A percentile compares a stretch with the other conserved stretches of the same genome.
These are phyloP conservation scores for Masnerella sp. DNA, from an alignment of 2,888 invertebrate genomes.

Conservation along the genomic window DNA sequence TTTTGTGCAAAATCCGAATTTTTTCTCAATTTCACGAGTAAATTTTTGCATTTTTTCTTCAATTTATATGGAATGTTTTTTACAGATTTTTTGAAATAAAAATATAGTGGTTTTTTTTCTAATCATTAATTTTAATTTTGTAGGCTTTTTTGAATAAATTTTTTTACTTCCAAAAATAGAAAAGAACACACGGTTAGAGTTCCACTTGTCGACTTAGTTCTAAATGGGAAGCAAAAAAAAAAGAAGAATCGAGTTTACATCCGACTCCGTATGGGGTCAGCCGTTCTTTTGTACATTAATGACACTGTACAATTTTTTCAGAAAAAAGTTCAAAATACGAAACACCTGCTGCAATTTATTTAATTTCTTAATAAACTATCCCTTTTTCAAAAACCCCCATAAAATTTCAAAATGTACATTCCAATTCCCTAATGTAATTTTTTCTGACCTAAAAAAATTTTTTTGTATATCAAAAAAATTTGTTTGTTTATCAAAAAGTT, in stretches of 20 bases:
- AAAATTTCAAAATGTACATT: too few species aligned
- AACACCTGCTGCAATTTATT: slow-evolving; percentile 35
- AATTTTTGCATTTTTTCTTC: not conserved
- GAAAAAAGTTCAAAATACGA: slow-evolving; percentile 37
- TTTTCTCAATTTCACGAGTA: not conserved
- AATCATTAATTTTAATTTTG: not conserved
- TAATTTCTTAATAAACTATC: slow-evolving; percentile 14
- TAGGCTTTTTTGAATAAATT: not conserved
- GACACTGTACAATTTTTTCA: slow-evolving; percentile 36
- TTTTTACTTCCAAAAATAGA: not conserved
- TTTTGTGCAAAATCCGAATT: not conserved
- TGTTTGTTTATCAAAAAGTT: too few species aligned
- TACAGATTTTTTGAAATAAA: too few species aligned
- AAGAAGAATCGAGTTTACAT: slow-evolving; percentile 47
- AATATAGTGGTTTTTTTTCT: not conserved
- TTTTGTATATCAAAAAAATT: too few species aligned
- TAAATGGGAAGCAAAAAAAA: slow-evolving; percentile 36
- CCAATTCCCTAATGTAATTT: too few species aligned
- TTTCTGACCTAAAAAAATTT: too few species aligned
- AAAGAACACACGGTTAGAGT: slow-evolving; percentile 21
- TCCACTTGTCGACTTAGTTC: slow-evolving; percentile 47
- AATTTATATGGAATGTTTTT: too few species aligned
- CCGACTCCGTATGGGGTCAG: slow-evolving; percentile 55
- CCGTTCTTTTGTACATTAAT: slow-evolving; percentile 46
- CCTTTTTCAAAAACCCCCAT: too few species aligned